Conservation (phyloP, 2,797 vertebrate genomes). For the Micromesistius poutassou region DNA sequence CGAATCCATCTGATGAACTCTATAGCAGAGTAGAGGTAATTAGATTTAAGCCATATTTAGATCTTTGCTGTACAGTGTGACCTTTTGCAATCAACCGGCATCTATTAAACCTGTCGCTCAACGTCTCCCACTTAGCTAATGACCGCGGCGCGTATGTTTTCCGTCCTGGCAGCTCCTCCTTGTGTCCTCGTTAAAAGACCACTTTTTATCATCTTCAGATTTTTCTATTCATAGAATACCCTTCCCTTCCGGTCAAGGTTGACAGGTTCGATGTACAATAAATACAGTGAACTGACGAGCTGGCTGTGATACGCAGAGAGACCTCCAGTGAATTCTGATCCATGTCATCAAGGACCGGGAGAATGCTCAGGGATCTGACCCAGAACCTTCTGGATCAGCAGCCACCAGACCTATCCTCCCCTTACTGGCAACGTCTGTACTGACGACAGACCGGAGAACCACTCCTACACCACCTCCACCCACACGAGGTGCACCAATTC, state of each 20-base stretch:
- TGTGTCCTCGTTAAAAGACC: background rate
- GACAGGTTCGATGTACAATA: background rate
- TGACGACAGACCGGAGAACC: too few relatives aligned
- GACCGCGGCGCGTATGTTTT: background rate
- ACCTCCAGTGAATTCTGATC: background rate
- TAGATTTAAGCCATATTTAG: constrained; percentile 22
- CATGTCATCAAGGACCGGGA: background rate
- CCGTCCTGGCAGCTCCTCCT: background rate
- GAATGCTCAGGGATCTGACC: background rate
- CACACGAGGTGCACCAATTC: background rate
- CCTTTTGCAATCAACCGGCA: background rate
- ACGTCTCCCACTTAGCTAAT: background rate
- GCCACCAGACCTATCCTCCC: too few relatives aligned
- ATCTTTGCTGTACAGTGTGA: constrained; percentile 11
- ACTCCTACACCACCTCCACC: background rate
- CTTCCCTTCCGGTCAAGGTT: background rate
- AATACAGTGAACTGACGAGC: background rate
- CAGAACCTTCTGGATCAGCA: background rate
- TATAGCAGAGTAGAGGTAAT: constrained; percentile 25
- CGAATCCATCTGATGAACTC: constrained; percentile 1
- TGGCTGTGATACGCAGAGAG: background rate
- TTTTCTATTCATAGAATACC: background rate
- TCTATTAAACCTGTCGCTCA: background rate
- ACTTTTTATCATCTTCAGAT: background rate
- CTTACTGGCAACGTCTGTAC: background rate